Base-by-base conservation (phyloP, 2,888 invertebrate genomes). In the Chydorus sphaericus region DNA sequence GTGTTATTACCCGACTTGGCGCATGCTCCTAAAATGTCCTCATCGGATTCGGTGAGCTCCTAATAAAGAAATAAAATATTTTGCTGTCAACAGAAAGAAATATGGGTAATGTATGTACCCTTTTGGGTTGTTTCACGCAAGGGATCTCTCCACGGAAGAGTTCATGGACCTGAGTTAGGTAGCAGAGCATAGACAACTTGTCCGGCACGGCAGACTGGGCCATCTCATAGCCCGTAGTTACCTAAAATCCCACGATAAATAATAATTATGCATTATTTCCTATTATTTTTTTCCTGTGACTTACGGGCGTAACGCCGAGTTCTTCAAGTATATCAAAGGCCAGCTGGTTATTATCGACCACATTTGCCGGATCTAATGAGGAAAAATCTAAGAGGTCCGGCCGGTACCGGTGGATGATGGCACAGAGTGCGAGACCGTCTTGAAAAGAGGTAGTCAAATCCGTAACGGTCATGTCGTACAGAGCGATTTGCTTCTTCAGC, bases 131-230 rank as follows among this genome's bases (percentile, higher is more conserved):
- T 66, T 82, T 83, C 58, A 83, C 77, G 64, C 83, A 81, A 6
- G 92, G 91, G 64, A 91, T 87, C 71, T 93, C 91, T 48, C 91
- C 88, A 64, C 89, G 82, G 74, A 94, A 93, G 55, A 82, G 81
- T 68, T 86, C 83, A 71, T 92, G 92, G 60, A 94, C 82, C 69
- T 90, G 85, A 51, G 85, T 81, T 59, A 94, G 74, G 68, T 93
- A 94, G 54, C 85, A 81, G 18, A 90, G 79, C 72, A 89, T 78
- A 38, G 81, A 78, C 49, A 81, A 71, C 61, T 80, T 80, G 66
- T 89, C 88, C 0, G 84, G 79, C 26, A 79, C 75, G 61, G 82
- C 77, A 63, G 77, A 80, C 52, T 78, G 76, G 5, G 79, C 77
- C 69, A 85, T 83, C 65, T 91, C 90, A 63, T 79, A 78, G 0